phyloP scores from a whole-genome alignment of 2,113 vertebrate species.

The Macrotis lagotis region DNA sequence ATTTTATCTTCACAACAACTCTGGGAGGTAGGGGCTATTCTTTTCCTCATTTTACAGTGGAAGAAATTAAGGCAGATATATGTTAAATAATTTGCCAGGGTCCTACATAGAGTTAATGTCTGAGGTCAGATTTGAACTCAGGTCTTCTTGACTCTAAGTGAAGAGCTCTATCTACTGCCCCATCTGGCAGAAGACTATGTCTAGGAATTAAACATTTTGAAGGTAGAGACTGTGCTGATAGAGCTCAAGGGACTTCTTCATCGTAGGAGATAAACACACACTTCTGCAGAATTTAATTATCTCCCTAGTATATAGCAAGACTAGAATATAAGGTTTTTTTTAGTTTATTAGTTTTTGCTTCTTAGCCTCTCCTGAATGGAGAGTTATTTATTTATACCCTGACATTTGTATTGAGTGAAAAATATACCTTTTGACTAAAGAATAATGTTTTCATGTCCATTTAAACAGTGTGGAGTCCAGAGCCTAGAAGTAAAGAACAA shows the following conservation, averaged over 20 bases:
- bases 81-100: background rate
- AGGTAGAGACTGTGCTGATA: background rate
- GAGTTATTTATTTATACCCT: background rate
- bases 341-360: background rate
- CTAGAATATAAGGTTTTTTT: background rate
- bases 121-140: background rate
- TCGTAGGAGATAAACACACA: background rate
- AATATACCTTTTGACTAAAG: background rate
- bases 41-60: background rate
- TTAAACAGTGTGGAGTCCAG: background rate
- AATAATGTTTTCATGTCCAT: background rate
- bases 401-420: background rate
- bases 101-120: background rate
- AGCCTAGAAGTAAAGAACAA: background rate
- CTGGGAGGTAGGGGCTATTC: background rate
- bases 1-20: background rate
- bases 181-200: background rate
- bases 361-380: background rate
- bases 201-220: background rate
- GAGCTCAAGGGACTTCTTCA: background rate
- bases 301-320: background rate
- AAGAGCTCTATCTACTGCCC: background rate
- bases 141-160: background rate
- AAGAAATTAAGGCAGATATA: background rate
- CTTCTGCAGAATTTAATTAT: background rate